These are phyloP conservation scores for Melanaphis sacchari DNA, from an alignment of 1,140 invertebrate genomes.

Conservation along the genomic window DNA sequence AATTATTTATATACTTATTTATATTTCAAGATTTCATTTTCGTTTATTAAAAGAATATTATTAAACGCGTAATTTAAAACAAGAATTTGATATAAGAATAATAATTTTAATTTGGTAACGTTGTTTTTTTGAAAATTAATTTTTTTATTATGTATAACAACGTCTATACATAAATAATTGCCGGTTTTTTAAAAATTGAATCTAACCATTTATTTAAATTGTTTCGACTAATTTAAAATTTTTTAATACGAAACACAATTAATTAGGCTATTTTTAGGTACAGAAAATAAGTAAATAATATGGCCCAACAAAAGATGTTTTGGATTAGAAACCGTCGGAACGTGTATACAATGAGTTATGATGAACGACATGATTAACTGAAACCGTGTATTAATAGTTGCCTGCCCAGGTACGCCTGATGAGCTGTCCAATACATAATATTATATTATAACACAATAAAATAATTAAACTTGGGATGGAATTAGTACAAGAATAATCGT, in stretches of 20 bases:
- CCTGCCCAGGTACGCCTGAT: conserved; percentile 26
- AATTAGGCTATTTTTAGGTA: neutral
- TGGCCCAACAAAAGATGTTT: neutral
- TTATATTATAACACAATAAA: neutral
- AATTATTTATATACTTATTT: neutral
- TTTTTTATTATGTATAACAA: neutral
- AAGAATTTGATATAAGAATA: neutral
- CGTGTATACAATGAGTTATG: neutral
- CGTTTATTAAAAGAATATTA: neutral
- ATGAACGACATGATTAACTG: neutral
- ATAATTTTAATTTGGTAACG: neutral
- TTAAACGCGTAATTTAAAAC: neutral
- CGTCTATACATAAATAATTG: neutral
- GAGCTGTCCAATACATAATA: neutral
- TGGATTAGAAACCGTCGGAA: neutral
- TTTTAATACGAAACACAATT: neutral
- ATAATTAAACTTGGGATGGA: neutral
- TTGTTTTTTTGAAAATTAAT: neutral
- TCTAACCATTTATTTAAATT: neutral
- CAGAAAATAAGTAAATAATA: neutral
- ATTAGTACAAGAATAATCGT: neutral
- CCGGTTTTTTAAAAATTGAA: neutral
- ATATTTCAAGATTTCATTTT: neutral
- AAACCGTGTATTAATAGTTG: conserved; percentile 30
- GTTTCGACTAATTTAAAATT: conserved; percentile 1